Evolutionary conservation across 2,797 vertebrate genomes (phyloP), one percentile per base, ranked within the genome.

Genomic region (Catharus ustulatus): DNA sequence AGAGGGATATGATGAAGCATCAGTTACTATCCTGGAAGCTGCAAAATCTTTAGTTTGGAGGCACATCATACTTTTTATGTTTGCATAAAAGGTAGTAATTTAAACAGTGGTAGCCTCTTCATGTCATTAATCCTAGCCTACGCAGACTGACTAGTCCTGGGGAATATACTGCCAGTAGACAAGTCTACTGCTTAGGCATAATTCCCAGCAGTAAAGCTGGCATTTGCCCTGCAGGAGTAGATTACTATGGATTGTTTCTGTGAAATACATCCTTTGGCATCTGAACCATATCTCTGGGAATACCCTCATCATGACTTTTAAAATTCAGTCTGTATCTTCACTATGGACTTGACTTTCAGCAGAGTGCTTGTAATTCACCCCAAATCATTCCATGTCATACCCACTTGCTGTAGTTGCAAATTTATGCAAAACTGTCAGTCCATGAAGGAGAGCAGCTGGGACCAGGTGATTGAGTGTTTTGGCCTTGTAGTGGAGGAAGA

Each of bases 201-300:
- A 89, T 90, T 94, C 89, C 76, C 82, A 88, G 66, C 40, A 80
- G 57, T 77, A 86, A 90, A 71, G 6, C 75, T 95, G 88, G 49
- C 57, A 61, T 88, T 87, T 71, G 52, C 48, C 61, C 63, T 74
- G 38, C 64, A 76, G 59, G 45, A 75, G 13, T 88, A 79, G 85
- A 84, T 94, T 87, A 46, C 80, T 93, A 45, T 73, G 52, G 77
- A 90, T 87, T 93, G 27, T 71, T 90, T 94, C 67, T 89, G 61
- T 93, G 61, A 87, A 45, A 90, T 93, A 87, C 57, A 22, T 85
- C 40, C 29, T 80, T 82, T 90, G n/a, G 36, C 74, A 79, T 61
- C 73, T 57, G 80, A 81, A 83, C 26, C 30, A 11, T 84, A 45
- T 84, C 80, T 84, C 89, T 87, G 63, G 61, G 27, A 72, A 75